These are phyloP conservation scores for Chaitophorus viminalis DNA, from an alignment of 2,888 invertebrate genomes.

Conservation along the genomic window DNA sequence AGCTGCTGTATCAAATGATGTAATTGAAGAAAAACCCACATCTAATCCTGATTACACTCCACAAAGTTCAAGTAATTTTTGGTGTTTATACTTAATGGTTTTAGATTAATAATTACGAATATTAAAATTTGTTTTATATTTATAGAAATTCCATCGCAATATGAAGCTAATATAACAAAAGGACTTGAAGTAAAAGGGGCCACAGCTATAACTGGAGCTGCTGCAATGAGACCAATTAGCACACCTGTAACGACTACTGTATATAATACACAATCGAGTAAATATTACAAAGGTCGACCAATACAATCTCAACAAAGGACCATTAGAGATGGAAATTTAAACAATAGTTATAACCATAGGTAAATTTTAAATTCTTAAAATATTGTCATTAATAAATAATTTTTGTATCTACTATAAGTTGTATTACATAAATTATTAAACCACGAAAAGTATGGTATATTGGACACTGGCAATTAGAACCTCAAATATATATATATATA, in stretches of 20 bases:
- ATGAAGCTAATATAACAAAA: slow-evolving; percentile 20
- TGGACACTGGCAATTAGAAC: no score
- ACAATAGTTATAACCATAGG: slow-evolving; percentile 40
- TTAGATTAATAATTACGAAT: background rate
- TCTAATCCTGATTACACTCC: background rate
- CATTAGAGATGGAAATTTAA: slow-evolving; percentile 42
- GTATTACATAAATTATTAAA: no score
- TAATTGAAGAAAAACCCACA: slow-evolving; percentile 16
- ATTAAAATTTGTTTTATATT: slow-evolving; percentile 1
- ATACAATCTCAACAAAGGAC: slow-evolving; percentile 48
- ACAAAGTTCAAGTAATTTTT: slow-evolving; percentile 37
- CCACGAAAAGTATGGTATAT: no score
- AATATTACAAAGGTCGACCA: slow-evolving; percentile 55
- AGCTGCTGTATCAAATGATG: background rate
- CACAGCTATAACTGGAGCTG: background rate
- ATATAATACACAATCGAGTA: slow-evolving; percentile 31
- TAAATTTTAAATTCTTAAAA: background rate
- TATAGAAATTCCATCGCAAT: slow-evolving; percentile 20
- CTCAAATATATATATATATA: no score
- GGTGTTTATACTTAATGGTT: background rate
- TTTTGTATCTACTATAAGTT: no score
- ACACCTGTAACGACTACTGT: background rate
- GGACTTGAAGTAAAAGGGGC: slow-evolving; percentile 28
- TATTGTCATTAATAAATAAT: no score
- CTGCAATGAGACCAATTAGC: background rate